Evolutionary conservation across 2,888 invertebrate genomes (phyloP).

Genomic region (Anthophora plumipes): DNA sequence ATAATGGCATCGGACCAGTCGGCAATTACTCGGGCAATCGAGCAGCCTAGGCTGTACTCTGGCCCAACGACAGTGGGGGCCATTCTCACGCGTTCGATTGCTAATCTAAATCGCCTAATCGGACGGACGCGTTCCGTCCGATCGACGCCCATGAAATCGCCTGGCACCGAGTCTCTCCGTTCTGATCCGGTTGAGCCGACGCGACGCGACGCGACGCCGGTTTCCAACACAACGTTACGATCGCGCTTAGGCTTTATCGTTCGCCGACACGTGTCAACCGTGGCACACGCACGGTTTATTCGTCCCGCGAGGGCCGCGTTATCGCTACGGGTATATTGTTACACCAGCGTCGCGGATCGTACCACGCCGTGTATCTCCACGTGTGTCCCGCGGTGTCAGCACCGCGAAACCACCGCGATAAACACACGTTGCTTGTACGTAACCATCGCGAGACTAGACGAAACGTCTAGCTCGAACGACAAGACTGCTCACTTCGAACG

Average conservation of each 20-base stretch:
- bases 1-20: not conserved
- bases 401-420: slow-evolving; percentile 48
- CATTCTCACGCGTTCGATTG: slow-evolving; percentile 22
- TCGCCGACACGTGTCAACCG: slow-evolving; percentile 72
- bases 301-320: slow-evolving; percentile 46
- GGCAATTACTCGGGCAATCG: slow-evolving; percentile 24
- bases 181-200: slow-evolving; percentile 13
- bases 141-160: slow-evolving; percentile 59
- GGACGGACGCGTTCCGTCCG: slow-evolving; percentile 14
- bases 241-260: slow-evolving; percentile 67
- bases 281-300: slow-evolving; percentile 26
- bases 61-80: not conserved
- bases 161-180: slow-evolving; percentile 52
- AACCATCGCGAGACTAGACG: slow-evolving; percentile 38
- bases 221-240: slow-evolving; percentile 6
- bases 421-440: slow-evolving; percentile 38
- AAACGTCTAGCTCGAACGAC: slow-evolving; percentile 20
- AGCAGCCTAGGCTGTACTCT: not conserved
- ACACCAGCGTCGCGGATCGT: slow-evolving; percentile 72
- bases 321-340: slow-evolving; percentile 72
- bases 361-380: slow-evolving; percentile 72
- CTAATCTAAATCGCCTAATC: slow-evolving; percentile 50
- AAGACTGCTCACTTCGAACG: not conserved
- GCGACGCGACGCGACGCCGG: not conserved
- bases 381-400: slow-evolving; percentile 68